Evolutionary conservation across 1,140 invertebrate genomes (phyloP), one percentile per base, ranked within the genome.

Genomic region (Philotrypesis tridentata): DNA sequence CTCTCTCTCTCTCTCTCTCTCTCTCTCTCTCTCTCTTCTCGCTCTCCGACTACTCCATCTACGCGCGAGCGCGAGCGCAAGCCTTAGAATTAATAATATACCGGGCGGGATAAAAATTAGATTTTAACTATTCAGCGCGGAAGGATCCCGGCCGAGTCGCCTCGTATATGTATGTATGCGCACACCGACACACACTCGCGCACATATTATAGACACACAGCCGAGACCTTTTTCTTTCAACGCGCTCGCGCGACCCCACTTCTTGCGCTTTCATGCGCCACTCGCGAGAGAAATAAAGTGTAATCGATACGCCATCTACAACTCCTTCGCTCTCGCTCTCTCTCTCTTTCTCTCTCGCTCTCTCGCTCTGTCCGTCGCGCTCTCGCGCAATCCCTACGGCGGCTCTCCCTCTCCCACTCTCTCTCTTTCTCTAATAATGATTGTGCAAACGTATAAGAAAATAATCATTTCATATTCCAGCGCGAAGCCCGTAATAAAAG

Each of bases 381-480:
- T 7, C 71, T 60, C 25, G n/a, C 40, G 6, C 40, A 21, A 21
- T 29, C 12, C 33, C n/a, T n/a, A n/a, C n/a, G n/a, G n/a, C n/a
- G n/a, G n/a, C 14, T 14, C 75, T 48, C 33, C 25, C 40, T 43
- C n/a, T 21, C 21, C n/a, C 23, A 1, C 8, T 37, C 29, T 43
- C n/a, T 73, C n/a, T 73, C 4, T 29, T 25, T 1, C 29, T 67
- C 48, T 74, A 82, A 77, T 76, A 77, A 82, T 63, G 80, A 82
- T 82, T 82, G 80, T 82, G 80, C 80, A 76, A 82, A 82, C 71
- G 80, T 82, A n/a, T n/a, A 82, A 82, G 80, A 82, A 82, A 82
- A 82, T 82, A 77, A 82, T 82, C 73, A 82, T 82, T 82, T 82
- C 76, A 82, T 82, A 82, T 82, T 82, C 73, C 80, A 23, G 72